A percentile compares a stretch with the other conserved stretches of the same genome.
Conservation (phyloP, 2,888 invertebrate species). For the Smittia aterrima region DNA sequence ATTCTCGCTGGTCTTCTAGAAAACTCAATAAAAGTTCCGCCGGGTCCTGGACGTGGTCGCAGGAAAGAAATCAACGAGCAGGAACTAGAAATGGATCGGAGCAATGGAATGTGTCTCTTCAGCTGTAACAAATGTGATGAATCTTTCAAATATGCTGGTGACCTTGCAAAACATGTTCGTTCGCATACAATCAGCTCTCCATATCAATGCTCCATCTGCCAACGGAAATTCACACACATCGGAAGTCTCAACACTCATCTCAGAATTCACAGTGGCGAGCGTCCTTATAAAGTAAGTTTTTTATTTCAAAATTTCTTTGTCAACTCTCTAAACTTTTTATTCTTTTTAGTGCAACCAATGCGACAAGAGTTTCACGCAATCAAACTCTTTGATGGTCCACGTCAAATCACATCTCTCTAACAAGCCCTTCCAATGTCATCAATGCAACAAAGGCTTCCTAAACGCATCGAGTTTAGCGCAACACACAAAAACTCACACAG, state of each 20-base stretch:
- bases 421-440: slow-evolving; percentile 52
- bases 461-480: slow-evolving; percentile 51
- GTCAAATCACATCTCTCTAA: slow-evolving; percentile 51
- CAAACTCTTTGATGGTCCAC: slow-evolving; percentile 54
- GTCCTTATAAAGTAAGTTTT: slow-evolving; percentile 50
- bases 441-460: slow-evolving; percentile 53
- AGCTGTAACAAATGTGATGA: slow-evolving; percentile 48
- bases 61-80: slow-evolving; percentile 36
- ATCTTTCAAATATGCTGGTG: slow-evolving; percentile 53
- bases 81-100: not conserved
- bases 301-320: no score
- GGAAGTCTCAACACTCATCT: slow-evolving; percentile 54
- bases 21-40: slow-evolving; percentile 47
- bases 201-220: slow-evolving; percentile 53
- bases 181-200: slow-evolving; percentile 54
- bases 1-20: not conserved
- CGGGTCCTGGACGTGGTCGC: slow-evolving; percentile 44
- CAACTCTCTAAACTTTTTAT: no score
- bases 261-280: slow-evolving; percentile 53
- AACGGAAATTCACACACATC: slow-evolving; percentile 54
- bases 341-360: slow-evolving; percentile 49
- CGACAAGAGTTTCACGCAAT: slow-evolving; percentile 53
- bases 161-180: slow-evolving; percentile 54
- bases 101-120: slow-evolving; percentile 41
- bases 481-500: slow-evolving; percentile 50